Evolutionary conservation across 2,113 vertebrate species (phyloP), one percentile per base, ranked within the genome.

Genomic region (Mastomys coucha): DNA sequence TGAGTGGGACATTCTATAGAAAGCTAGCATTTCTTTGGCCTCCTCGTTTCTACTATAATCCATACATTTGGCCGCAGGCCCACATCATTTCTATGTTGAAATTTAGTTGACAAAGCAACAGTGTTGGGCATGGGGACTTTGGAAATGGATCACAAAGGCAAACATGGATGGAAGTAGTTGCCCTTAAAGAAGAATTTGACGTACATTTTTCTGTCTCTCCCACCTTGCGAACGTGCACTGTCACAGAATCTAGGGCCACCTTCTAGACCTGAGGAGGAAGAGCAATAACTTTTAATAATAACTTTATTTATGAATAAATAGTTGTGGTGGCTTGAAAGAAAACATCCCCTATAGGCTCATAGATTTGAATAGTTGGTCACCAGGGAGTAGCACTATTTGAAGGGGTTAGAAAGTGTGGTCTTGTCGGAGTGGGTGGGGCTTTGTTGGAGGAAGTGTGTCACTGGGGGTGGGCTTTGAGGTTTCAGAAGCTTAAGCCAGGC

Each of bases 141-240:
- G 19, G 2, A 42, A 86, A 53, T 28, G 9, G 17, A 63, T 72
- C 36, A 11, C 22, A 8, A 90, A n/a, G 33, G 19, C 78, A 20
- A 51, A 70, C 2, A 1, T 45, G 56, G 26, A 20, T 56, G 9
- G 20, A 49, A 75, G 56, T 49, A 39, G 16, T n/a, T 17, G 45
- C 22, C 24, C n/a, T 82, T 53, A n/a, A 36, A 88, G n/a, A 91
- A 28, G 63, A 16, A 9, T 53, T 81, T 6, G 11, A 42, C 1
- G 16, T 39, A 31, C 4, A 69, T 49, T n/a, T 53, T n/a, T 65
- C 76, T 19, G 12, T 31, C n/a, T n/a, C 31, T 65, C 33, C 36
- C 0, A 19, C 3, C 45, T 75, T 0, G 7, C 72, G 45, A 65
- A n/a, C n/a, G 24, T 1, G 45, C 73, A 51, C 12, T 4, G 22